Evolutionary conservation across 2,888 invertebrate species (phyloP).

Genomic region (Rhyacophila evoluta): DNA sequence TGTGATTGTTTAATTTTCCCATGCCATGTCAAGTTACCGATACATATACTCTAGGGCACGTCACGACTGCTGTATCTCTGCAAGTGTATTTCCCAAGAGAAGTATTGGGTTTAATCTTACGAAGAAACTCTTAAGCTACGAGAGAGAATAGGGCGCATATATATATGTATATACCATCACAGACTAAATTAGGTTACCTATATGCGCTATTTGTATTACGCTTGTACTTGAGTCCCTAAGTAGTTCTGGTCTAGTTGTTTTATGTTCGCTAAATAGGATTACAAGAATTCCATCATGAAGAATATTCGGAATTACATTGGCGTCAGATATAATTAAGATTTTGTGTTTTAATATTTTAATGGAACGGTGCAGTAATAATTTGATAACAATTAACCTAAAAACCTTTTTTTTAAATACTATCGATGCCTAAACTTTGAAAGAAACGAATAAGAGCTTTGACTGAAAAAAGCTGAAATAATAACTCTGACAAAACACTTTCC

Average conservation of each 20-base stretch:
- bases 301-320: neutral
- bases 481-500: no score
- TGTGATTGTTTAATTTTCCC: neutral
- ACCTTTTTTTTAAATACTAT: no score
- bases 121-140: slow-evolving; percentile 18
- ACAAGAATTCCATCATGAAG: neutral
- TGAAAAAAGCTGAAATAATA: no score
- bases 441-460: no score
- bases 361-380: no score
- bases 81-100: slow-evolving; percentile 14
- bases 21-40: neutral
- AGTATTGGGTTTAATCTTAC: slow-evolving; percentile 22
- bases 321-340: neutral
- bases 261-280: neutral
- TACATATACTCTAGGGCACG: neutral
- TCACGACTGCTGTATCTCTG: neutral
- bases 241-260: slow-evolving; percentile 11
- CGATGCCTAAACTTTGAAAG: no score
- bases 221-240: slow-evolving; percentile 13
- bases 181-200: slow-evolving; percentile 16
- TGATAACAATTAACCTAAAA: no score
- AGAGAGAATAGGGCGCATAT: neutral
- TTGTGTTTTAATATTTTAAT: no score
- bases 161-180: neutral
- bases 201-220: slow-evolving; percentile 15